These are phyloP conservation scores for Torymus texanus DNA, from an alignment of 2,888 invertebrate species.

Conservation along the genomic window DNA sequence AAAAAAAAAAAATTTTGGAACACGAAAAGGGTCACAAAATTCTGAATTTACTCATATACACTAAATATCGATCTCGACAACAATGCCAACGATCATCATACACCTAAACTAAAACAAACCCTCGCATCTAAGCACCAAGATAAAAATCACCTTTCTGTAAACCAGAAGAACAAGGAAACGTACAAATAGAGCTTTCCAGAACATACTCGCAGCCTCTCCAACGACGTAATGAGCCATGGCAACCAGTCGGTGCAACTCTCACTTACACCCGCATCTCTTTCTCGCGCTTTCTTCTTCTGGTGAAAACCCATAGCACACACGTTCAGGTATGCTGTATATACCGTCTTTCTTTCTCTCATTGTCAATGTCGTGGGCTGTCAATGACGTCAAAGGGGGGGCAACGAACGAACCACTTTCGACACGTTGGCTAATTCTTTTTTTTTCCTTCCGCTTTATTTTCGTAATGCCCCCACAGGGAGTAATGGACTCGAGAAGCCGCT, in stretches of 20 bases:
- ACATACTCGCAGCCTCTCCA: background rate
- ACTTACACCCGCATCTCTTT: conserved; percentile 28
- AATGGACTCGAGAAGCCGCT: too few relatives aligned
- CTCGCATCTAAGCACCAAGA: too few relatives aligned
- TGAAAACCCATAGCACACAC: conserved; percentile 17
- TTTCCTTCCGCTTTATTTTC: conserved; percentile 8
- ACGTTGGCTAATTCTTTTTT: conserved; percentile 20
- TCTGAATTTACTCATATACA: too few relatives aligned
- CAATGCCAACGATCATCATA: too few relatives aligned
- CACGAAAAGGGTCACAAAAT: too few relatives aligned
- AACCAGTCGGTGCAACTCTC: conserved; percentile 26
- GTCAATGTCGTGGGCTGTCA: conserved; percentile 70
- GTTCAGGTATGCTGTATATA: background rate
- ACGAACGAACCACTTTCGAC: conserved; percentile 67
- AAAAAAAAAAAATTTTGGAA: too few relatives aligned
- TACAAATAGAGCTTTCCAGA: background rate
- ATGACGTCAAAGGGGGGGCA: conserved; percentile 63
- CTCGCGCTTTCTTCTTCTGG: conserved; percentile 6
- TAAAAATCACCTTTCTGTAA: too few relatives aligned
- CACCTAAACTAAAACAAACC: too few relatives aligned
- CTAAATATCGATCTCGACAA: too few relatives aligned
- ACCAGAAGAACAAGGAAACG: too few relatives aligned
- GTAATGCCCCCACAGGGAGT: background rate
- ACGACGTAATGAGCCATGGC: too few relatives aligned
- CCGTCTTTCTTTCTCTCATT: conserved; percentile 54